phyloP scores from a whole-genome alignment of 2,888 invertebrate genomes.

The Gibbula magus region DNA sequence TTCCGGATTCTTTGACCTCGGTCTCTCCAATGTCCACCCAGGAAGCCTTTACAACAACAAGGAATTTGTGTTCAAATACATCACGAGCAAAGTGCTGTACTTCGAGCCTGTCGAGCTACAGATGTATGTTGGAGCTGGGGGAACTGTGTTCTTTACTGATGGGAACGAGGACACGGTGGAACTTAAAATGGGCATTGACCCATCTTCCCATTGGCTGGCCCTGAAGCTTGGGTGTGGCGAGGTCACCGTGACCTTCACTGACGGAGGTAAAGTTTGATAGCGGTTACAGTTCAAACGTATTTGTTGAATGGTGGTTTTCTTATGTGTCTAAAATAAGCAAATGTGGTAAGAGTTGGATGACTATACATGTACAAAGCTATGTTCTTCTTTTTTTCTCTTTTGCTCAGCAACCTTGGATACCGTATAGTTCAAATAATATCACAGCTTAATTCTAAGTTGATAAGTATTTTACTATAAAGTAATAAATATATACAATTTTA shows the following conservation, averaged over 20 bases:
- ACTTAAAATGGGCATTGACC: not conserved
- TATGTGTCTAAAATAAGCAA: too few species aligned
- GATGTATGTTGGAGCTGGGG: not conserved
- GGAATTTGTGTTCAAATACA: not conserved
- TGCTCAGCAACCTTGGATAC: too few species aligned
- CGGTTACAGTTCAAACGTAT: not conserved
- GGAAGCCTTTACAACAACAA: not conserved
- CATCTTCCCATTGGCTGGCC: conserved; percentile 7
- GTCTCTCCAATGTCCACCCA: not conserved
- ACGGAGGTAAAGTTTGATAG: not conserved
- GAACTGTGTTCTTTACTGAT: not conserved
- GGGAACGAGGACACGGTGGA: not conserved
- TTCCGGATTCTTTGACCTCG: conserved; percentile 9
- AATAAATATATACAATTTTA: too few species aligned
- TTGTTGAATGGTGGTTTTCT: too few species aligned
- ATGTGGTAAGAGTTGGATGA: too few species aligned
- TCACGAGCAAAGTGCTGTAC: not conserved
- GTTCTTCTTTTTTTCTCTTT: too few species aligned
- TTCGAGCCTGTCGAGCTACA: not conserved
- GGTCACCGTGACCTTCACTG: not conserved
- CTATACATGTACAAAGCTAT: too few species aligned
- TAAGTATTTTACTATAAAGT: too few species aligned
- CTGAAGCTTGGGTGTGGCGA: conserved; percentile 15
- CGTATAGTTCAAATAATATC: too few species aligned
- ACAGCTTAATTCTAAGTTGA: too few species aligned